Evolutionary conservation across 2,113 vertebrate species (phyloP).

Genomic region (Psephotus haematonotus): DNA sequence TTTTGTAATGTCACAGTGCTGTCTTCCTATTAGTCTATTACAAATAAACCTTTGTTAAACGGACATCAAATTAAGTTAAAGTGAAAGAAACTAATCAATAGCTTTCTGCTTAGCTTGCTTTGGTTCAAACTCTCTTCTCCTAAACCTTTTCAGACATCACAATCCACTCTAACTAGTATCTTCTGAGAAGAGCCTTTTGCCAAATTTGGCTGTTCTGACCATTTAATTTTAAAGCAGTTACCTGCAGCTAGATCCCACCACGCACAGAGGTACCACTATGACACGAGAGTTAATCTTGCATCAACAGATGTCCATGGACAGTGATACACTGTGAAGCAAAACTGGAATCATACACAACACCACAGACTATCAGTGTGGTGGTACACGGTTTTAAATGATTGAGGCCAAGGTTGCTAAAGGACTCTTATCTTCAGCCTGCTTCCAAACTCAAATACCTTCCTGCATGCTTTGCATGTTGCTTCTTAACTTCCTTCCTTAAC

Average conservation of each 20-base stretch:
- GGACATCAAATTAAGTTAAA: background rate
- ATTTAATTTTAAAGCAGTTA: background rate
- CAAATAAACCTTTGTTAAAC: background rate
- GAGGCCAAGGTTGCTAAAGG: background rate
- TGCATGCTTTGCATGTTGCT: background rate
- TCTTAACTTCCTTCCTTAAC: background rate
- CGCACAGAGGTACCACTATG: too few relatives aligned
- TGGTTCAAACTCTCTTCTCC: background rate
- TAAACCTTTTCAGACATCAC: background rate
- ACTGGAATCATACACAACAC: background rate
- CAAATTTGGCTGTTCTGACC: background rate
- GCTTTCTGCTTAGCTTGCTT: background rate
- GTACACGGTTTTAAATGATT: background rate
- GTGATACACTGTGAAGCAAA: background rate
- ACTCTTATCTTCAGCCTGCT: accelerated
- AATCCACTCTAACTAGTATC: background rate
- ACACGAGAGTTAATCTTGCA: background rate
- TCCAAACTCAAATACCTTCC: background rate
- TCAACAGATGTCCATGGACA: background rate
- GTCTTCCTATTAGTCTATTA: background rate
- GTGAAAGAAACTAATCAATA: background rate
- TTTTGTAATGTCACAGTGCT: background rate
- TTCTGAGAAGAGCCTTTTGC: background rate
- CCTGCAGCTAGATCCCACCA: background rate
- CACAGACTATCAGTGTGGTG: background rate